phyloP scores from a whole-genome alignment of 2,888 invertebrate genomes.

The Chalcis sispes region DNA sequence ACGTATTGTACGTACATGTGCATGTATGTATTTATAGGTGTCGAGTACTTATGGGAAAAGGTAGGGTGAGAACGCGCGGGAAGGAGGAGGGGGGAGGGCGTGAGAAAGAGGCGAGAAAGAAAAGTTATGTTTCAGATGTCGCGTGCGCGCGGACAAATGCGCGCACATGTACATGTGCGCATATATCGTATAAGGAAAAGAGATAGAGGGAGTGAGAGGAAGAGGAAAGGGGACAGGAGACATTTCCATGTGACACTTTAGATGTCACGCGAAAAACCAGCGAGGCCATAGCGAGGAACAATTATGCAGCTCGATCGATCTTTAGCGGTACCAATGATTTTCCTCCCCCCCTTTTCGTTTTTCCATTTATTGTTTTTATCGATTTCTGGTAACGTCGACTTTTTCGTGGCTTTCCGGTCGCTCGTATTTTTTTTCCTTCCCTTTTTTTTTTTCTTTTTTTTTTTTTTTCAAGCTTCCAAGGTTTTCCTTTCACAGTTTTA shows the following conservation, averaged over 20 bases:
- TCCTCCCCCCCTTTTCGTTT: neutral
- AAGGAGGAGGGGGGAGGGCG: too few relatives aligned
- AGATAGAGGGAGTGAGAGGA: neutral
- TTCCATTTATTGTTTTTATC: constrained; percentile 41
- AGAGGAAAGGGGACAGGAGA: neutral
- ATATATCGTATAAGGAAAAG: too few relatives aligned
- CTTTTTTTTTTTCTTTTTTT: constrained; percentile 4
- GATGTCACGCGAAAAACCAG: constrained; percentile 30
- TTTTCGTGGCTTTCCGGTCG: constrained; percentile 4
- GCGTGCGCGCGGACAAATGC: neutral
- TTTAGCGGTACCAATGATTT: constrained; percentile 13
- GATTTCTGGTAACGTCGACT: constrained; percentile 19
- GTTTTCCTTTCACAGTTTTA: neutral
- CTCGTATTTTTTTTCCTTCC: neutral
- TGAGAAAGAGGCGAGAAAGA: neutral
- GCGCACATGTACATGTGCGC: too few relatives aligned
- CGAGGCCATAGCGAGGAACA: constrained; percentile 15
- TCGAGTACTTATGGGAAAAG: too few relatives aligned
- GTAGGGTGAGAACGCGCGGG: too few relatives aligned
- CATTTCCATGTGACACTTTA: constrained; percentile 12
- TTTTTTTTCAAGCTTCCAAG: neutral
- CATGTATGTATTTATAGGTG: too few relatives aligned
- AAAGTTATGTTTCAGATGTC: constrained; percentile 9
- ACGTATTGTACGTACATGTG: too few relatives aligned
- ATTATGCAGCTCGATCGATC: constrained; percentile 56